phyloP scores from a whole-genome alignment of 1,140 invertebrate genomes.

The Bombus fervidus region DNA sequence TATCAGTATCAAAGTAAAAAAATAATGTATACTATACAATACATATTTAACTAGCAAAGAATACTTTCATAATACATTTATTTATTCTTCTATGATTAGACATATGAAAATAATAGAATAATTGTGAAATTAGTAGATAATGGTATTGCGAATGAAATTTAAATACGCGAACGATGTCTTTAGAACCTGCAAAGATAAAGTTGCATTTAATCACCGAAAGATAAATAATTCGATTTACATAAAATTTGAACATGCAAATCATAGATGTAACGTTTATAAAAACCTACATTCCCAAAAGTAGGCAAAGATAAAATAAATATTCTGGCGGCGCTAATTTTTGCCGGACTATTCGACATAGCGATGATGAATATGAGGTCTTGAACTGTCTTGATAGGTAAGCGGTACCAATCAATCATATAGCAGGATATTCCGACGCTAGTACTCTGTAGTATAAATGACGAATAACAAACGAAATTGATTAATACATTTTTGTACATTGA shows the following conservation, averaged over 20 bases:
- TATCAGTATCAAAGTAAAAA: too few relatives aligned
- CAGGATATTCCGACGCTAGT: constrained; percentile 57
- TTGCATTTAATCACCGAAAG: too few relatives aligned
- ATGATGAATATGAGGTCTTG: constrained; percentile 62
- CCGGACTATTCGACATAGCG: constrained; percentile 44
- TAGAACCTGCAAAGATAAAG: constrained; percentile 29
- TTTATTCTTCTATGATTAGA: background rate
- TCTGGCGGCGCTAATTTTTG: constrained; percentile 59
- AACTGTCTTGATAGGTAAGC: constrained; percentile 52
- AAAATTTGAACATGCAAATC: too few relatives aligned
- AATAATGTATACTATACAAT: too few relatives aligned
- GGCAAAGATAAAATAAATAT: constrained; percentile 59
- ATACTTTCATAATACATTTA: background rate
- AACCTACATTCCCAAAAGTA: constrained; percentile 61
- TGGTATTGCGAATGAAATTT: constrained; percentile 47
- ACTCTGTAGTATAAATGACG: constrained; percentile 46
- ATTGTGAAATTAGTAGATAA: constrained; percentile 11
- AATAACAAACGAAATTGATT: background rate
- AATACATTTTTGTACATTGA: background rate
- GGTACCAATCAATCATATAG: constrained; percentile 67
- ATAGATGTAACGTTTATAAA: background rate
- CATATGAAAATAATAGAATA: background rate
- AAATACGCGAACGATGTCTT: constrained; percentile 58
- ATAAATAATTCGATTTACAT: background rate
- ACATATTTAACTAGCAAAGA: background rate